Conservation (phyloP, 2,113 vertebrate genomes). For the Thymallus thymallus region DNA sequence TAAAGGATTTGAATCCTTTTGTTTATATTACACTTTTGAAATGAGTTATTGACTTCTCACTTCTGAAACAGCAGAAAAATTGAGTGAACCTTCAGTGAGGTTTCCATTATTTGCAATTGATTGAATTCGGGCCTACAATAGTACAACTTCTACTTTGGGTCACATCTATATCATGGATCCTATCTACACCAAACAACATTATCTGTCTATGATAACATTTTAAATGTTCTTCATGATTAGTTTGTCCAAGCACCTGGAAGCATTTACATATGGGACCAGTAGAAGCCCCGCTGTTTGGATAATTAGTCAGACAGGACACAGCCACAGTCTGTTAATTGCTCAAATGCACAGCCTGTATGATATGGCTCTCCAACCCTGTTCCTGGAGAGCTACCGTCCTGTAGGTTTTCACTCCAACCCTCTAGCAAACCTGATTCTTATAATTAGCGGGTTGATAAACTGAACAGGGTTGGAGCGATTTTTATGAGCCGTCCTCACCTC, state of each 20-base stretch:
- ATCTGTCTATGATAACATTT: neutral
- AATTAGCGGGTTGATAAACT: neutral
- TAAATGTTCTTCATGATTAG: neutral
- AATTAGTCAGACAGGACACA: neutral
- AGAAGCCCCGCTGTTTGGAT: neutral
- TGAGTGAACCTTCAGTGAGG: too few species aligned
- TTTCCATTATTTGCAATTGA: too few species aligned
- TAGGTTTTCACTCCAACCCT: too few species aligned
- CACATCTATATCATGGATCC: too few species aligned
- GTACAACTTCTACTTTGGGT: too few species aligned
- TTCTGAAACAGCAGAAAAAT: too few species aligned
- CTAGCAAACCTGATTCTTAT: too few species aligned
- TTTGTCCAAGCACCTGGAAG: neutral
- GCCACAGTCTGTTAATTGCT: neutral
- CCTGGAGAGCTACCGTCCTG: too few species aligned
- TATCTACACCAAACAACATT: too few species aligned
- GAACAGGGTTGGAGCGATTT: neutral
- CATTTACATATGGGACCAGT: neutral
- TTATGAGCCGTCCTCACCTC: too few species aligned
- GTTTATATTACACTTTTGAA: slow-evolving; percentile 8
- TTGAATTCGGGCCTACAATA: too few species aligned
- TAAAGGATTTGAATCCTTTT: slow-evolving; percentile 71
- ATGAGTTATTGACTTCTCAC: neutral
- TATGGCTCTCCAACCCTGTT: too few species aligned
- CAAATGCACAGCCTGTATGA: neutral